Base-by-base conservation (phyloP, 1,140 invertebrate species). In the Oncopeltus fasciatus region DNA sequence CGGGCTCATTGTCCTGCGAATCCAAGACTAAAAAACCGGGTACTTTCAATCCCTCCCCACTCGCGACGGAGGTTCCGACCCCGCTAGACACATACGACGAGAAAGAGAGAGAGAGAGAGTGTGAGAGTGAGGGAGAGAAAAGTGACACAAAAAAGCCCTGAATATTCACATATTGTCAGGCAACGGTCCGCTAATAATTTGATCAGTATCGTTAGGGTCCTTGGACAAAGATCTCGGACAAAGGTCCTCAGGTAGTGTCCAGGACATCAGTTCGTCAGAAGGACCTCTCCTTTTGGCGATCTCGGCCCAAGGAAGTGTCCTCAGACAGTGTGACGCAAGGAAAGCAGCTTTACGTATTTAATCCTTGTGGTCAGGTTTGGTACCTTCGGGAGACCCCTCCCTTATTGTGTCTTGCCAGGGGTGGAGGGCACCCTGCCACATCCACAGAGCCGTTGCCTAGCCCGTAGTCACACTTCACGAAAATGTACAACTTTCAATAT, bases 161-260 rank as follows among this genome's bases (percentile, higher is more conserved):
- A 53, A 53, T 53, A 53, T 53, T 53, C 49, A 53, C 49, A 53
- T 53, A 53, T 53, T 53, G 49, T 53, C 49, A 24, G 49, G 1
- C 49, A 53, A 16, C 49, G 49, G 24, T 14, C 49, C 49, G 49
- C 18, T 53, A 26, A 53, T 53, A 53, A 53, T 53, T 53, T 24
- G 49, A 53, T 53, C 49, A 53, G 49, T 53, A 53, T 53, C 49
- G 49, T n/a, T n/a, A n/a, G n/a, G n/a, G n/a, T n/a, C n/a, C n/a
- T n/a, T n/a, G 24, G 24, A 2, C 47, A 9, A 38, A 38, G 31
- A 38, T 8, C 5, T 1, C 8, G 1, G 9, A 53, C 24, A 53
- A 53, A 3, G 49, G 20, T 53, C 20, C 24, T 26, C 49, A 53
- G 49, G 49, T 53, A 53, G 49, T 38, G 31, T 38, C 31, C 31